phyloP scores from a whole-genome alignment of 2,888 invertebrate species.

The Calameuta idolon region DNA sequence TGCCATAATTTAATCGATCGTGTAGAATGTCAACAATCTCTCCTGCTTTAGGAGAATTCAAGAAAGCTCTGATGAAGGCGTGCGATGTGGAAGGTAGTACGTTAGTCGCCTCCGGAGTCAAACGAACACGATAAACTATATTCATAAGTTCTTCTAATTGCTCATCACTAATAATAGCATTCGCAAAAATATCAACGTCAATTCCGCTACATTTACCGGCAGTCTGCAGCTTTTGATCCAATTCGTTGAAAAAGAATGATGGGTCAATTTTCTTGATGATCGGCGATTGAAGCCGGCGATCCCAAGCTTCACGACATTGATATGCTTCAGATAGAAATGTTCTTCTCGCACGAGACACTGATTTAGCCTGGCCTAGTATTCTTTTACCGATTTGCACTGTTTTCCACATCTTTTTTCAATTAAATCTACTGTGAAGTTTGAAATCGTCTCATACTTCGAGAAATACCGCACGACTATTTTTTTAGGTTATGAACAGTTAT shows the following conservation, averaged over 20 bases:
- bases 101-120: constrained; percentile 78
- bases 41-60: constrained; percentile 69
- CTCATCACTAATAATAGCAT: constrained; percentile 71
- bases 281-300: constrained; percentile 73
- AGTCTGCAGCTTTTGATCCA: constrained; percentile 76
- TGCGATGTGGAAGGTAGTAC: constrained; percentile 85
- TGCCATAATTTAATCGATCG: constrained; percentile 87
- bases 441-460: background rate
- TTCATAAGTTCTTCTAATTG: constrained; percentile 81
- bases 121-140: constrained; percentile 77
- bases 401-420: constrained; percentile 33
- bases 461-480: background rate
- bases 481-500: background rate
- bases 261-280: constrained; percentile 74
- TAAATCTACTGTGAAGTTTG: background rate
- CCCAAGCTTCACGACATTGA: constrained; percentile 80
- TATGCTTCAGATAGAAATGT: constrained; percentile 80
- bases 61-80: constrained; percentile 77
- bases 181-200: constrained; percentile 86
- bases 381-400: constrained; percentile 30
- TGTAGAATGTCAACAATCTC: constrained; percentile 80
- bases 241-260: constrained; percentile 77
- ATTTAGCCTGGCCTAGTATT: constrained; percentile 26
- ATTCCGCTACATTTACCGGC: constrained; percentile 78
- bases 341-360: constrained; percentile 48